Evolutionary conservation across 1,140 invertebrate genomes (phyloP), one percentile per base, ranked within the genome.

Genomic region (Pogonomyrmex barbatus): DNA sequence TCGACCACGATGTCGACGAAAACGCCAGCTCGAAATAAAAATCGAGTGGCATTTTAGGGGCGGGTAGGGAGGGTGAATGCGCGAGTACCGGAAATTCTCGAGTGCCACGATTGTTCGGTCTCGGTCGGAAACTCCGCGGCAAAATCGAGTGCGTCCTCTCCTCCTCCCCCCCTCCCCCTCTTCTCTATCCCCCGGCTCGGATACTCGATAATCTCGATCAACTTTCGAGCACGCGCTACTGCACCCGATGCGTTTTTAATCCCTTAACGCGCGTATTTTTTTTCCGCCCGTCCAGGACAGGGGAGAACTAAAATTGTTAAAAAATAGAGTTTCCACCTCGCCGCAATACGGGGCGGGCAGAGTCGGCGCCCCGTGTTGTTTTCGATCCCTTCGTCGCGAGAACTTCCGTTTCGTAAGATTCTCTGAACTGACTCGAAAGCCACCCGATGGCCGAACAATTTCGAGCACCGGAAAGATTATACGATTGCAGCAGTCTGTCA

Each of bases 181-280:
- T 8, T 1, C 58, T 4, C 60, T 1, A 9, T 10, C 30, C 17
- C 4, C 30, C 36, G 17, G 50, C 81, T 56, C 10, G 52, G 56
- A 71, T 68, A 42, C 58, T 50, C 45, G 83, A 87, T 85, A 87
- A 70, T 83, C 79, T 83, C 68, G 30, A 82, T 24, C 30, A 60
- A 70, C 77, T 70, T 54, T 81, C 63, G 47, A 68, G 77, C 63
- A 54, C 77, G 63, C 36, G 36, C 77, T 47, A 65, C 60, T 78
- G 62, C 70, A 67, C 33, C 4, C 82, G 33, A 45, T 84, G 58
- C 67, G 50, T 86, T 70, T 79, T 84, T 60, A 77, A 65, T 75
- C 50, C 47, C 33, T 50, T 73, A 67, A 65, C 54, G 54, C 54
- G 54, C 68, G 68, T 47, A 39, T 60, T 73, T 75, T 73, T 83